Percentiles rank a stretch among this genome's conserved stretches.
Evolutionary conservation across 2,888 invertebrate species (phyloP).

Genomic region (Drosophila parthenogenetica): DNA sequence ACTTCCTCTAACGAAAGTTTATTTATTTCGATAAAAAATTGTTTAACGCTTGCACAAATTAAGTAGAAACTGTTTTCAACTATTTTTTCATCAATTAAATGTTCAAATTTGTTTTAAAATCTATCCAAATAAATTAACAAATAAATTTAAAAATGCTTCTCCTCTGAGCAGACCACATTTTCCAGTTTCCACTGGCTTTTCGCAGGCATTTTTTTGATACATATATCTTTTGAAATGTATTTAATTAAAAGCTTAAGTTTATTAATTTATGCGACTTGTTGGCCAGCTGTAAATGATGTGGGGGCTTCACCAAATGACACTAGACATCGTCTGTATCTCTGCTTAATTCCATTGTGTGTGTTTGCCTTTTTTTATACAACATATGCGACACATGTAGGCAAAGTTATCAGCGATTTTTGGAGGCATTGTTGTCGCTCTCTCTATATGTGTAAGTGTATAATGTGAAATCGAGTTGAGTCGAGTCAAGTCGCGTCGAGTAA

Average conservation of each 20-base stretch:
- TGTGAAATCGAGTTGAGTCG: conserved; percentile 18
- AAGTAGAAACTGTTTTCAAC: too few relatives aligned
- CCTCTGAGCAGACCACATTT: conserved; percentile 9
- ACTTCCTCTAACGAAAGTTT: not conserved
- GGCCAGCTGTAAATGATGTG: conserved; percentile 43
- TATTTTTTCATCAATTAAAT: too few relatives aligned
- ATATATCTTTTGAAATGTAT: conserved; percentile 39
- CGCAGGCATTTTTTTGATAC: conserved; percentile 31
- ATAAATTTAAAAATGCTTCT: conserved; percentile 4
- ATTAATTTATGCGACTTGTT: conserved; percentile 60
- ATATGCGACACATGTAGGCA: conserved; percentile 23
- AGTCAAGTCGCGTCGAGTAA: conserved; percentile 27
- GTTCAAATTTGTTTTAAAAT: not conserved
- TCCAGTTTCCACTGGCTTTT: conserved; percentile 14
- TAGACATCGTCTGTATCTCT: not conserved
- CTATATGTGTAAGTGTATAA: conserved; percentile 12
- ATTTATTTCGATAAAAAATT: not conserved
- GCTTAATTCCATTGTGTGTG: conserved; percentile 49
- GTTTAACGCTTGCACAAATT: too few relatives aligned
- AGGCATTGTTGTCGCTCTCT: conserved; percentile 40
- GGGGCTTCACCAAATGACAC: conserved; percentile 9
- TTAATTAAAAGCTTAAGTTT: conserved; percentile 71
- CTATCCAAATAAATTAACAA: not conserved
- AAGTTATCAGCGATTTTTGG: conserved; percentile 46
- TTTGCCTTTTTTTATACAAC: conserved; percentile 5